These are phyloP conservation scores for Leptestheria dahalacensis DNA, from an alignment of 1,140 invertebrate species.

Conservation along the genomic window DNA sequence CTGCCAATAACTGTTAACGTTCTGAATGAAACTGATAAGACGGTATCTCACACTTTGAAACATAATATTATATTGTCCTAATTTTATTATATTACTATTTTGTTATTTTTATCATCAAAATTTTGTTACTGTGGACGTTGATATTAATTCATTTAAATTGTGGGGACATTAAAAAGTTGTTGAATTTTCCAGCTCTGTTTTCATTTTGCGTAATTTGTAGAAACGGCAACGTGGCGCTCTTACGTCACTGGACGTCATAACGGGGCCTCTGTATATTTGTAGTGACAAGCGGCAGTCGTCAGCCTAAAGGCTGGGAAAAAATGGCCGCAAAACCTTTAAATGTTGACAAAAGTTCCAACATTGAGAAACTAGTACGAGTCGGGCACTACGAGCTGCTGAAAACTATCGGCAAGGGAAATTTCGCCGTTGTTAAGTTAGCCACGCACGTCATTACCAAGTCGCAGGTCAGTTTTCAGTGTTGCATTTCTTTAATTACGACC, in stretches of 20 bases:
- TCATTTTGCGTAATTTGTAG: not conserved
- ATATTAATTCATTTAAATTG: no score
- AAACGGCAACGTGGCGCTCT: not conserved
- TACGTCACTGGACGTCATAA: not conserved
- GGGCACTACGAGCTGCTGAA: slow-evolving; percentile 93
- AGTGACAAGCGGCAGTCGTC: not conserved
- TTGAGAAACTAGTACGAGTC: slow-evolving; percentile 69
- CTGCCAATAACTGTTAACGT: no score
- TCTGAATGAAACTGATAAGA: no score
- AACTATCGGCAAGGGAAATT: slow-evolving; percentile 97
- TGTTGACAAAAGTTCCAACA: slow-evolving; percentile 18
- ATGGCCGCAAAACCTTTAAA: slow-evolving; percentile 11
- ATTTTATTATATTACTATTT: no score
- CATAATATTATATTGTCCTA: no score
- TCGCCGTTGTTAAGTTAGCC: slow-evolving; percentile 95
- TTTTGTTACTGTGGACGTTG: no score
- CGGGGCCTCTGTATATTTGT: not conserved
- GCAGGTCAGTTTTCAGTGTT: slow-evolving; percentile 52
- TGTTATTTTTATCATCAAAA: no score
- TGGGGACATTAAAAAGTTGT: no score
- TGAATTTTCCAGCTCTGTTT: no score
- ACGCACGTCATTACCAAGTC: slow-evolving; percentile 95
- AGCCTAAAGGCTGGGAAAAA: slow-evolving; percentile 7
- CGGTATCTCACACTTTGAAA: no score
- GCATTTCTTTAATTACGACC: slow-evolving; percentile 13